Evolutionary conservation across 2,888 invertebrate species (phyloP).

Genomic region (Sicus ferrugineus): DNA sequence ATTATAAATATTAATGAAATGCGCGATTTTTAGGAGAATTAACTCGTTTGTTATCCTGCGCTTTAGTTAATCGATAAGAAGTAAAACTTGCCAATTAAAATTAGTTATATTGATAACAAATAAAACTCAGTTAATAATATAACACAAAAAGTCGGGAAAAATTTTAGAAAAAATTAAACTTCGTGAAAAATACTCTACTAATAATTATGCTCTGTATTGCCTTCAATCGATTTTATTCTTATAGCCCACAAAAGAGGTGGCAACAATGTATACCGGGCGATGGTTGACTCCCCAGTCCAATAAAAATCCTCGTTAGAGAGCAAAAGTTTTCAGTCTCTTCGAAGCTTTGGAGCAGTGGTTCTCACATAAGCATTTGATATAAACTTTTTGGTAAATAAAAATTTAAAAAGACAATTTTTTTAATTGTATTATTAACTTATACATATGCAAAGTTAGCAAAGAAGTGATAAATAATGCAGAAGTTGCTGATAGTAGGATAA

Average conservation of each 20-base stretch:
- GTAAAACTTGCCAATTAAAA: no score
- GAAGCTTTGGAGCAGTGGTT: constrained; percentile 44
- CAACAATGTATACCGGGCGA: neutral
- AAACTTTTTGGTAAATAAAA: constrained; percentile 43
- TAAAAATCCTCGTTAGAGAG: constrained; percentile 46
- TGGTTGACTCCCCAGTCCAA: constrained; percentile 26
- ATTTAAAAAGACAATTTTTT: constrained; percentile 20
- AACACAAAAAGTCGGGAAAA: no score
- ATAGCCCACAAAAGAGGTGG: neutral
- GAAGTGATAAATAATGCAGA: constrained; percentile 13
- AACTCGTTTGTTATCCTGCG: no score
- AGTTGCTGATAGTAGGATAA: neutral
- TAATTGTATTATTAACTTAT: neutral
- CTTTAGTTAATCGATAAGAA: no score
- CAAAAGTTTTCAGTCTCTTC: constrained; percentile 48
- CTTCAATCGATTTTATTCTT: no score
- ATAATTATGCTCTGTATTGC: no score
- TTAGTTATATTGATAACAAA: no score
- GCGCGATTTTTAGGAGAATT: no score
- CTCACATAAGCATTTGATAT: constrained; percentile 28
- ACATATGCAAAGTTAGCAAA: constrained; percentile 6
- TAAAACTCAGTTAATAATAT: no score
- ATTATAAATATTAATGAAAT: no score
- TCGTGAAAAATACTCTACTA: no score
- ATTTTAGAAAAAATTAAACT: no score